Conservation (phyloP, 1,140 invertebrate genomes). For the Drosophila bocki region DNA sequence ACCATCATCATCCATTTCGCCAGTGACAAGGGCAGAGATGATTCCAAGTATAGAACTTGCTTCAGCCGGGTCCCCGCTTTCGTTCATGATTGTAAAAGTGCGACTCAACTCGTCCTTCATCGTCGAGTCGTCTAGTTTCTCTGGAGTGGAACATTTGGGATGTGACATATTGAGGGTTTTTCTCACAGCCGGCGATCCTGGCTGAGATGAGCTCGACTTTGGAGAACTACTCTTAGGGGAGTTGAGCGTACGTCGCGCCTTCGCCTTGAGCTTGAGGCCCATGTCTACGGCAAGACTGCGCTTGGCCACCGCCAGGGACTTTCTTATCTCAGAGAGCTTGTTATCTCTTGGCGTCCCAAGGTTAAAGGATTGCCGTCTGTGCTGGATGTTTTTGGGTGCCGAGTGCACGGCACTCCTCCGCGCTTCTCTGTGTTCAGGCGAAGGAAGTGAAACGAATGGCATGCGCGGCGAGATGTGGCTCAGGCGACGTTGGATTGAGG, state of each 20-base stretch:
- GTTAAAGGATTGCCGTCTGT: constrained; percentile 22
- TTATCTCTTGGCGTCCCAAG: constrained; percentile 52
- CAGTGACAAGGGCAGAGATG: not conserved
- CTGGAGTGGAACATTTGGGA: constrained; percentile 31
- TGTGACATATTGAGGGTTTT: not conserved
- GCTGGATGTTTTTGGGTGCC: constrained; percentile 44
- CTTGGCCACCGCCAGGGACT: constrained; percentile 51
- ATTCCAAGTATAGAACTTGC: not conserved
- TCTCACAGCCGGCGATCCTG: not conserved
- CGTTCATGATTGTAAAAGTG: constrained; percentile 58
- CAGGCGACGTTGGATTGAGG: constrained; percentile 38
- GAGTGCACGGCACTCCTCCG: constrained; percentile 11
- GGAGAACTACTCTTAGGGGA: constrained; percentile 43
- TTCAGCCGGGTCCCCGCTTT: not conserved
- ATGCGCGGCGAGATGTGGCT: constrained; percentile 45
- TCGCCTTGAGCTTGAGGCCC: constrained; percentile 59
- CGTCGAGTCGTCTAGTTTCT: constrained; percentile 3
- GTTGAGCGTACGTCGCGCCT: constrained; percentile 67
- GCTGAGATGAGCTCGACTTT: not conserved
- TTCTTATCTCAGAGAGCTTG: constrained; percentile 58
- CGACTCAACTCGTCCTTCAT: constrained; percentile 50
- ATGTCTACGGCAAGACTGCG: constrained; percentile 36
- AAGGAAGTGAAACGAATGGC: constrained; percentile 34
- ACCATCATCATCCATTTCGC: not conserved
- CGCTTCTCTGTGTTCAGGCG: not conserved